Conservation (phyloP, 92 coral and sea anemone species). For the Blastomussa wellsi region DNA sequence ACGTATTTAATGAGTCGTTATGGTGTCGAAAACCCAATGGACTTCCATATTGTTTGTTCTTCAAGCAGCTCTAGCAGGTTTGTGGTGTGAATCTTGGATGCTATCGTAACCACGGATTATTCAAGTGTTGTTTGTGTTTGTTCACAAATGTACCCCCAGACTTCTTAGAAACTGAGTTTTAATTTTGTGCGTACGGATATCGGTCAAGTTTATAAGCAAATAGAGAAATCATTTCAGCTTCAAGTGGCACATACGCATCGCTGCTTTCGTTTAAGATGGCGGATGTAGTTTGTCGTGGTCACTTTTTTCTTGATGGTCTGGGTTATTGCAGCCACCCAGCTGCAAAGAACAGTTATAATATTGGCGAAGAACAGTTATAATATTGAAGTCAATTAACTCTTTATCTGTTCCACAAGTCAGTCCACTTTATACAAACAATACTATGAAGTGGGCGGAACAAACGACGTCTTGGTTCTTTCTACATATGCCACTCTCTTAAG, state of each 20-base stretch:
- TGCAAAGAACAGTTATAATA: neutral
- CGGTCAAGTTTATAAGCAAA: neutral
- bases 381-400: neutral
- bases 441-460: slow-evolving; percentile 27
- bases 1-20: neutral
- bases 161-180: neutral
- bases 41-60: slow-evolving; percentile 17
- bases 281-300: neutral
- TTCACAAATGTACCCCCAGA: neutral
- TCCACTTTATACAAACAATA: neutral
- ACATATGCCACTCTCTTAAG: neutral
- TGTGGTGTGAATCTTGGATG: slow-evolving; percentile 14
- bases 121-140: neutral
- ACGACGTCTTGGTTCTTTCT: neutral
- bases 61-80: slow-evolving; percentile 31
- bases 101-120: neutral
- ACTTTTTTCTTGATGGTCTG: neutral
- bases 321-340: neutral
- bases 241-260: neutral
- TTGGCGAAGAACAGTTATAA: neutral
- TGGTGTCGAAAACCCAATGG: slow-evolving; percentile 40
- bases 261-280: slow-evolving; percentile 15
- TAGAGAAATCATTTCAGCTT: neutral
- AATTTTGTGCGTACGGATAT: neutral
- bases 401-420: neutral